These are phyloP conservation scores for Rhinatrema bivittatum DNA, from an alignment of 2,797 vertebrate genomes.

Conservation along the genomic window DNA sequence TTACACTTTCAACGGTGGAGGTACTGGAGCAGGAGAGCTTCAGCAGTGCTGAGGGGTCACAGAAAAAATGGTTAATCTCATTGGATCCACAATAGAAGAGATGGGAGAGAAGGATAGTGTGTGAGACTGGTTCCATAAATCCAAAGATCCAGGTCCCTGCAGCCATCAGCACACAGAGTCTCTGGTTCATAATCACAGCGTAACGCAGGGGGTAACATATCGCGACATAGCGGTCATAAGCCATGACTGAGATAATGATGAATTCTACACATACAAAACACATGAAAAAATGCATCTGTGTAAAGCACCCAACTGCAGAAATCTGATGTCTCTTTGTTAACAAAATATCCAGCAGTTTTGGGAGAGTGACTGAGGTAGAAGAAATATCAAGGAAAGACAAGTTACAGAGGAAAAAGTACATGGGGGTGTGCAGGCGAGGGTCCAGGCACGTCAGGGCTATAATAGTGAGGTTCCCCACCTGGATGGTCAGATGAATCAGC, in stretches of 20 bases:
- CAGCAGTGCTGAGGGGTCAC: constrained; percentile 15
- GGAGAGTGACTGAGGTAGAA: constrained; percentile 5
- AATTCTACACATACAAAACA: constrained; percentile 15
- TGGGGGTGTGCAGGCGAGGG: neutral
- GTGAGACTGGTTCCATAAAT: constrained; percentile 15
- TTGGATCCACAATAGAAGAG: constrained; percentile 10
- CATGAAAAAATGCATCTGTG: constrained; percentile 22
- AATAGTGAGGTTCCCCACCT: constrained; percentile 5
- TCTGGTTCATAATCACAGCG: constrained; percentile 7
- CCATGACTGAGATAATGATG: constrained; percentile 18
- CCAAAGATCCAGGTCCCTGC: constrained; percentile 10
- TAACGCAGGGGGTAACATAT: constrained; percentile 17
- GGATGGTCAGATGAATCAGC: neutral
- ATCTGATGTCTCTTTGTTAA: constrained; percentile 5
- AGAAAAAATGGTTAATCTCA: constrained; percentile 17
- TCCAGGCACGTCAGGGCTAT: neutral
- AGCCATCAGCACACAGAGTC: neutral
- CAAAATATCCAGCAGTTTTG: constrained; percentile 8
- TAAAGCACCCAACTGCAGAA: constrained; percentile 16
- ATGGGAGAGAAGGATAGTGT: constrained; percentile 5
- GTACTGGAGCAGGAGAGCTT: constrained; percentile 18
- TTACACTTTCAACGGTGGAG: constrained; percentile 5
- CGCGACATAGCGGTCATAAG: constrained; percentile 20
- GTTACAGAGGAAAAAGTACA: constrained; percentile 12
- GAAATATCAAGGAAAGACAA: constrained; percentile 10